Evolutionary conservation across 2,888 invertebrate species (phyloP), one percentile per base, ranked within the genome.

Genomic region (Cancer borealis): DNA sequence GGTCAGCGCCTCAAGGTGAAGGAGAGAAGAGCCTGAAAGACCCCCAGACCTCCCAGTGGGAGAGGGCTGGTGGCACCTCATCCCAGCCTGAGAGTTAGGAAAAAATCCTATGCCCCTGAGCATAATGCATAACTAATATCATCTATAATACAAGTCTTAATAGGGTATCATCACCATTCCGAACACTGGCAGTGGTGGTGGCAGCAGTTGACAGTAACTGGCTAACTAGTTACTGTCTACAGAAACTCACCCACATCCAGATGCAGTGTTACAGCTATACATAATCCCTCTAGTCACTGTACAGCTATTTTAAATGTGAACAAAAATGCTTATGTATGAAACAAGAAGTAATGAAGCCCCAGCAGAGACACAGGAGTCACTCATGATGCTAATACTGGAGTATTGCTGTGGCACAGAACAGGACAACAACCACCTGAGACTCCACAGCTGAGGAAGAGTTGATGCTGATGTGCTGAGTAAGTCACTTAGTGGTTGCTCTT

Each of bases 171-270:
- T 84, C 54, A 93, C 92, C 92, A 91, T 73, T 90, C 47, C 26
- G 54, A 90, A 93, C 54, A 90, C 90, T 93, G 93, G 93, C 90
- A 93, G 93, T 93, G 90, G 90, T 93, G 26, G 84, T 84, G 6
- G 88, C 88, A 92, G 92, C 45, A 45, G 87, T 92, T 92, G 92
- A 92, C 92, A 92, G 92, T 92, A 87, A 54, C 89, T 47, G 54
- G 39, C 17, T 90, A 47, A 39, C 39, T 26, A 90, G 30, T 73
- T 47, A 47, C 47, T 93, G 73, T 89, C 54, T 79, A 90, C 39
- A 73, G 90, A 93, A 73, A 89, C 92, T 66, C 91, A 66, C 66
- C 91, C 91, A 91, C 91, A 60, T 66, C 66, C 66, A 91, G 66
- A 91, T 54, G 66, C 91, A 91, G 26, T 79, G 73, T 79, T 79